Conservation (phyloP, 2,888 invertebrate species). For the Tenthredo amoena region DNA sequence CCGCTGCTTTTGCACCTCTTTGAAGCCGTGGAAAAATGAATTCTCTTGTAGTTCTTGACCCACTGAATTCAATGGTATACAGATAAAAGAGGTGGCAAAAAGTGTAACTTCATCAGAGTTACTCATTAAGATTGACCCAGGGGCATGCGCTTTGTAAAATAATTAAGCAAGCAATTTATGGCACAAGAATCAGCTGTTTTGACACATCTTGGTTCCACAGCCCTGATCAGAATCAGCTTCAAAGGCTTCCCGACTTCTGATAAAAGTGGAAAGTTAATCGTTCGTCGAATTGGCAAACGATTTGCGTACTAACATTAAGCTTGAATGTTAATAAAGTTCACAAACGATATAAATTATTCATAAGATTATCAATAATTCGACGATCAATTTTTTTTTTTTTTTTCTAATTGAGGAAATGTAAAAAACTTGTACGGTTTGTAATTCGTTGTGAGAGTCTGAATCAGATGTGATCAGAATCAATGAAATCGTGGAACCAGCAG, state of each 20-base stretch:
- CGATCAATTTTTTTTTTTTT: neutral
- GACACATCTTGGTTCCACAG: neutral
- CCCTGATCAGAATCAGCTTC: neutral
- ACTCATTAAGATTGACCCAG: neutral
- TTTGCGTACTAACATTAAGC: neutral
- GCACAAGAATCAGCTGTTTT: neutral
- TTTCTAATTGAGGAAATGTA: neutral
- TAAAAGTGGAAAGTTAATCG: neutral
- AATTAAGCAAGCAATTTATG: neutral
- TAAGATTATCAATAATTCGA: neutral
- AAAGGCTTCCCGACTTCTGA: neutral
- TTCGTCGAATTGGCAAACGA: constrained; percentile 12
- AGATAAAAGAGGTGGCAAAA: neutral
- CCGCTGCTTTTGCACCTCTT: neutral
- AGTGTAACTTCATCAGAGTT: neutral
- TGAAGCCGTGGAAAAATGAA: neutral
- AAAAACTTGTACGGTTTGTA: neutral
- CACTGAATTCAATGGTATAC: neutral
- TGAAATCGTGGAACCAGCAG: neutral
- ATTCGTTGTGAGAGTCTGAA: neutral
- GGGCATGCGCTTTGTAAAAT: neutral
- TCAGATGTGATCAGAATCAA: neutral
- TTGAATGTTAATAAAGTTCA: neutral
- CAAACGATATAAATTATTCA: neutral
- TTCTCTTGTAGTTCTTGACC: neutral